A percentile compares a stretch with the other conserved stretches of the same genome.
Conservation (phyloP, 2,113 vertebrate genomes). For the Barbus barbus region DNA sequence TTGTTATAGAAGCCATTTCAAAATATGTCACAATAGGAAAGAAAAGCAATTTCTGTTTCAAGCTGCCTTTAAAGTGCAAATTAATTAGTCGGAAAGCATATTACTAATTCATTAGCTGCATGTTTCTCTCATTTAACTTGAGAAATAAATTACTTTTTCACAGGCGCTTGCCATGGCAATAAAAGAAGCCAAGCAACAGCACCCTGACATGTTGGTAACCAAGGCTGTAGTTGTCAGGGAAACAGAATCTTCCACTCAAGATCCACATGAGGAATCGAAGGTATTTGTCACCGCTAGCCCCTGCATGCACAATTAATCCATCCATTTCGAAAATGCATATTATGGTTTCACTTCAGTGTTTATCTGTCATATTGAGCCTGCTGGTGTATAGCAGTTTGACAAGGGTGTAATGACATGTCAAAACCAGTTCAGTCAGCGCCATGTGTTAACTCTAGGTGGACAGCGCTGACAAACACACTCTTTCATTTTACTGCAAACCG, state of each 20-base stretch:
- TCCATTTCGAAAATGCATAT: slow-evolving; percentile 16
- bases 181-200: slow-evolving; percentile 97
- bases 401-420: slow-evolving; percentile 36
- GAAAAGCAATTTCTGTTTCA: neutral
- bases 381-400: slow-evolving; percentile 28
- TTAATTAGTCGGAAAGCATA: slow-evolving; percentile 15
- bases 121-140: slow-evolving; percentile 12
- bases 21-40: neutral
- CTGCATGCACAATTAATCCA: slow-evolving; percentile 28
- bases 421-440: slow-evolving; percentile 6
- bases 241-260: slow-evolving; percentile 93
- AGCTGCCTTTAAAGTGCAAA: neutral
- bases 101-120: slow-evolving; percentile 10
- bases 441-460: slow-evolving; percentile 6
- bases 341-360: slow-evolving; percentile 27
- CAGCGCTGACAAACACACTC: neutral
- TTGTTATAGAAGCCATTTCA: neutral
- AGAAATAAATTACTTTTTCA: slow-evolving; percentile 34
- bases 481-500: neutral
- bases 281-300: slow-evolving; percentile 66
- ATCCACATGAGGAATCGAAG: slow-evolving; percentile 85
- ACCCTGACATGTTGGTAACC: slow-evolving; percentile 99
- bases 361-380: slow-evolving; percentile 31
- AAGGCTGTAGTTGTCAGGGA: slow-evolving; percentile 99
- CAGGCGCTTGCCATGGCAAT: slow-evolving; percentile 97